Evolutionary conservation across 2,888 invertebrate genomes (phyloP).

Genomic region (Cordilura impudica): DNA sequence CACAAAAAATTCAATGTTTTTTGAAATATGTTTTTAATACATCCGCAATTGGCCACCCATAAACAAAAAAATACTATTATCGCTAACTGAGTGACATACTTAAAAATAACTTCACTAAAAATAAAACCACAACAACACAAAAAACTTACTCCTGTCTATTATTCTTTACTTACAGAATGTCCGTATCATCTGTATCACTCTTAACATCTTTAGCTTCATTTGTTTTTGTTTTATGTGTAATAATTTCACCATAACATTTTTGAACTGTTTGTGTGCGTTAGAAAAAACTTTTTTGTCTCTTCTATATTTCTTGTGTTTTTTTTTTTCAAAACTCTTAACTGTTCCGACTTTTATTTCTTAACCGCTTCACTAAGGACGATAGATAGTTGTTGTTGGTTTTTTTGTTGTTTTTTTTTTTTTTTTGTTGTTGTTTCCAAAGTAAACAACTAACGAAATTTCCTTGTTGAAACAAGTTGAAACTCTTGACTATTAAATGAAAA

Average conservation of each 20-base stretch:
- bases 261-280: slow-evolving; percentile 27
- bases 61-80: no score
- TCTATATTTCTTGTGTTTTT: not conserved
- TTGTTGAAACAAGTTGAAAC: slow-evolving; percentile 47
- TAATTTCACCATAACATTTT: slow-evolving; percentile 38
- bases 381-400: not conserved
- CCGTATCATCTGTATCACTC: slow-evolving; percentile 16
- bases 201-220: slow-evolving; percentile 8
- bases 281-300: slow-evolving; percentile 20
- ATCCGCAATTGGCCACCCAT: no score
- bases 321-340: not conserved
- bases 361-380: not conserved
- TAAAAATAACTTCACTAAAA: not conserved
- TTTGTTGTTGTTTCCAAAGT: slow-evolving; percentile 11
- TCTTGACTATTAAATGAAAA: slow-evolving; percentile 54
- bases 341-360: not conserved
- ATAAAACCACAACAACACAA: not conserved
- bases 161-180: slow-evolving; percentile 8
- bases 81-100: not conserved
- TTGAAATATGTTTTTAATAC: no score
- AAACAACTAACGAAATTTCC: slow-evolving; percentile 52
- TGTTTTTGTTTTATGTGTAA: no score
- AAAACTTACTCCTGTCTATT: not conserved
- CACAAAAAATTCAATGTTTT: no score
- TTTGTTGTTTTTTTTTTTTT: slow-evolving; percentile 8